Conservation (phyloP, 2,888 invertebrate genomes). For the Galerucella pusilla region DNA sequence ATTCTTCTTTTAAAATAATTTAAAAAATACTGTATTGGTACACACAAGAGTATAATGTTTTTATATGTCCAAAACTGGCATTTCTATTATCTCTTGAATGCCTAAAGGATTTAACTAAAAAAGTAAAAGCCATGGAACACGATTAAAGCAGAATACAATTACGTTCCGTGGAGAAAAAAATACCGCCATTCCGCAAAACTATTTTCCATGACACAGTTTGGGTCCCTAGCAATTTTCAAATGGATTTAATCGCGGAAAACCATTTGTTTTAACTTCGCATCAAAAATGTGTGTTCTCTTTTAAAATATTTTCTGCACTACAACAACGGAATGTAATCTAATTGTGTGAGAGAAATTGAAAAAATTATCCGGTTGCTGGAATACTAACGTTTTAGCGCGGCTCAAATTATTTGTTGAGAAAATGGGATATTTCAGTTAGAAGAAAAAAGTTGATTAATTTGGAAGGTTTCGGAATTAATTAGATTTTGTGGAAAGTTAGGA, state of each 20-base stretch:
- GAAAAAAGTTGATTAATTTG: background rate
- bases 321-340: background rate
- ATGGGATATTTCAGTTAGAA: background rate
- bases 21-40: too few species aligned
- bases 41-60: background rate
- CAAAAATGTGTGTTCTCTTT: constrained; percentile 3
- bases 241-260: background rate
- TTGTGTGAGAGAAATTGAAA: background rate
- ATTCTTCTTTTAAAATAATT: too few species aligned
- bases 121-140: background rate
- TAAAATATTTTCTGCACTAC: background rate
- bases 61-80: background rate
- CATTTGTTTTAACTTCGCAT: background rate
- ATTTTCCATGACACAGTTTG: background rate
- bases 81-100: background rate
- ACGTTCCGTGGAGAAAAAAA: background rate
- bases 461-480: too few species aligned
- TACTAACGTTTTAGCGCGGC: background rate
- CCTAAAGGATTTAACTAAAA: background rate
- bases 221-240: background rate
- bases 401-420: background rate
- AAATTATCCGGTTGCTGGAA: background rate
- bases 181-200: background rate
- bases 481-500: background rate
- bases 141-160: constrained; percentile 1